Evolutionary conservation across 2,113 vertebrate species (phyloP), one percentile per base, ranked within the genome.

Genomic region (Misgurnus mizolepis): DNA sequence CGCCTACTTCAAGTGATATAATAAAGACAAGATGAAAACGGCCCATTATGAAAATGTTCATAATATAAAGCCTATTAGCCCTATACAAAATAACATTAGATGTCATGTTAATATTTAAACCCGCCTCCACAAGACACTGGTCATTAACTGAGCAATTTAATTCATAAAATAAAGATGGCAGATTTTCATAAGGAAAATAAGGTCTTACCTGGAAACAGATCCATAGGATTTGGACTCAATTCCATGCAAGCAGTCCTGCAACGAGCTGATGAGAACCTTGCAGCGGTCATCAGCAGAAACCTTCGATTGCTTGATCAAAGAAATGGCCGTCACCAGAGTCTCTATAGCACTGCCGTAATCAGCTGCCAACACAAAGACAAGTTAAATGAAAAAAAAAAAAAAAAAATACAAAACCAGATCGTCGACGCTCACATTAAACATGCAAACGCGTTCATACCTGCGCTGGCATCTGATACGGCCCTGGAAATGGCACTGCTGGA

Each of bases 301-400:
- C 93, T 98, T 99, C 84, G 98, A 99, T 88, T 99, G 98, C 89
- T 99, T 99, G 86, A 99, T 99, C 89, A 99, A 93, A 89, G 97
- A 98, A 92, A 99, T 99, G 75, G 98, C 98, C 49, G 98, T 99
- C 89, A 99, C 97, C 92, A 99, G 89, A 55, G 98, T 99, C 90
- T 99, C 98, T 90, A 99, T 99, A 80, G 97, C 98, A 87, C 98
- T 99, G 90, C 98, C 98, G 86, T 99, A 99, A 87, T 99, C 98
- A 76, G 95, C 98, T 99, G 82, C 47, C 79, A 70, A 87, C 15
- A n/a, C 15, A 55, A n/a, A 70, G 0, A 15, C 15, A 15, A 18
- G 14, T 58, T n/a, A 58, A 6, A 58, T 18, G 5, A 3, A 18
- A 58, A 3, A 3, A 58, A 6, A 15, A 6, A 1, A 18, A n/a